phyloP scores from a whole-genome alignment of 1,140 invertebrate species.

The Elymnias hypermnestra region DNA sequence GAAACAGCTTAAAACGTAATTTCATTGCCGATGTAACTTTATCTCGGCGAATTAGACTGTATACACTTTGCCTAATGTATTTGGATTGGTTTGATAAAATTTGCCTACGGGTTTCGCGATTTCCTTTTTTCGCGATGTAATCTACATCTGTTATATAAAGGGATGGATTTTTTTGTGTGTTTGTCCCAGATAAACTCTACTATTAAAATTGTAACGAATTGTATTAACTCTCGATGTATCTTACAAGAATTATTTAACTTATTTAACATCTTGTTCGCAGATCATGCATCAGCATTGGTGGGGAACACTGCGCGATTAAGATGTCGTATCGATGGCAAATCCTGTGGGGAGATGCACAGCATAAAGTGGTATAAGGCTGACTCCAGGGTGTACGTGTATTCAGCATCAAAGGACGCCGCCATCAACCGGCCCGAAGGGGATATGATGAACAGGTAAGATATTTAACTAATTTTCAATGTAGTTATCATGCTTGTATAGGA shows the following conservation, averaged over 20 bases:
- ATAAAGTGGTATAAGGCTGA: constrained; percentile 93
- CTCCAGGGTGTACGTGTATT: constrained; percentile 89
- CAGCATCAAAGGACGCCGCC: constrained; percentile 82
- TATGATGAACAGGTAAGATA: constrained; percentile 85
- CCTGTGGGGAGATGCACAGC: constrained; percentile 89
- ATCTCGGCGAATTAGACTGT: constrained; percentile 2
- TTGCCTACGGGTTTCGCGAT: neutral
- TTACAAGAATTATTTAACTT: no score
- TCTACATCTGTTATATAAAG: no score
- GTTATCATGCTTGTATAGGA: no score
- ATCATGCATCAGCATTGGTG: constrained; percentile 61
- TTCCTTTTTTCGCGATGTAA: no score
- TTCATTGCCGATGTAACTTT: constrained; percentile 7
- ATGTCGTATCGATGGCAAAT: constrained; percentile 84
- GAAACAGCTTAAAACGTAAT: constrained; percentile 9
- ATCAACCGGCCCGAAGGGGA: constrained; percentile 85
- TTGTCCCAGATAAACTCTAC: no score
- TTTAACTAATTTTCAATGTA: no score
- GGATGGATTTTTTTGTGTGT: no score
- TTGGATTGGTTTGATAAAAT: constrained; percentile 6
- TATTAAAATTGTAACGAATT: no score
- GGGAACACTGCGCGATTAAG: constrained; percentile 84
- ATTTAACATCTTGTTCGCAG: constrained; percentile 45
- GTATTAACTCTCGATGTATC: no score
- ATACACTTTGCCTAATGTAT: neutral